These are phyloP conservation scores for Paracyclopina nana DNA, from an alignment of 1,140 invertebrate species.

Conservation along the genomic window DNA sequence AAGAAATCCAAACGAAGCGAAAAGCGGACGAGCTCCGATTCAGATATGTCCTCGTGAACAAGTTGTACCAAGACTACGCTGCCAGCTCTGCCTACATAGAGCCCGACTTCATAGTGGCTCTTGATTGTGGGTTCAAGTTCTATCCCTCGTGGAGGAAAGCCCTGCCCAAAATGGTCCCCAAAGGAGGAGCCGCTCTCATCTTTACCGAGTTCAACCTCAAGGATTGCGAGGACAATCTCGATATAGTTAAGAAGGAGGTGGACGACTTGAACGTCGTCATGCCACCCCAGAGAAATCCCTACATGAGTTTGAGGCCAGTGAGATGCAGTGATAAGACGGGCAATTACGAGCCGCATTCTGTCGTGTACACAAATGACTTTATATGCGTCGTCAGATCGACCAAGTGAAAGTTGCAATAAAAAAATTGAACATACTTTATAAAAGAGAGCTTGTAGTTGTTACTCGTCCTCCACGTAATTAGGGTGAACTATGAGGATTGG, in stretches of 20 bases:
- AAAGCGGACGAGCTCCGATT: background rate
- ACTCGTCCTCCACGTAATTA: slow-evolving; percentile 62
- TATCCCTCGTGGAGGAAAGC: slow-evolving; percentile 13
- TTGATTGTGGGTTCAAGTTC: slow-evolving; percentile 16
- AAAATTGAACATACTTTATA: too few species aligned
- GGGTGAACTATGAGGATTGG: slow-evolving; percentile 82
- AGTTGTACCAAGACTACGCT: slow-evolving; percentile 14
- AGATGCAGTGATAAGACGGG: slow-evolving; percentile 12
- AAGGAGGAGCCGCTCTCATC: background rate
- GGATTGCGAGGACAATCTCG: slow-evolving; percentile 11
- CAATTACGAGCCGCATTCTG: slow-evolving; percentile 7
- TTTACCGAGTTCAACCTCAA: slow-evolving; percentile 15
- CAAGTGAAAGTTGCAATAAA: too few species aligned
- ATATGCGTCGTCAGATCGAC: slow-evolving; percentile 14
- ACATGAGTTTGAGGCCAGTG: slow-evolving; percentile 4
- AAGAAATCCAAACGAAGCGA: slow-evolving; percentile 7
- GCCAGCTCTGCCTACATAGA: background rate
- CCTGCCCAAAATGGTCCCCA: background rate
- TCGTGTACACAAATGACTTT: slow-evolving; percentile 15
- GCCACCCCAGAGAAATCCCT: slow-evolving; percentile 7
- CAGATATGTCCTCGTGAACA: background rate
- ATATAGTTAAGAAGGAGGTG: background rate
- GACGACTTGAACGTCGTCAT: background rate
- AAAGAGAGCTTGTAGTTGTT: slow-evolving; percentile 15
- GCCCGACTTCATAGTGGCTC: slow-evolving; percentile 10